phyloP scores from a whole-genome alignment of 2,113 vertebrate species.

The Martes martes region DNA sequence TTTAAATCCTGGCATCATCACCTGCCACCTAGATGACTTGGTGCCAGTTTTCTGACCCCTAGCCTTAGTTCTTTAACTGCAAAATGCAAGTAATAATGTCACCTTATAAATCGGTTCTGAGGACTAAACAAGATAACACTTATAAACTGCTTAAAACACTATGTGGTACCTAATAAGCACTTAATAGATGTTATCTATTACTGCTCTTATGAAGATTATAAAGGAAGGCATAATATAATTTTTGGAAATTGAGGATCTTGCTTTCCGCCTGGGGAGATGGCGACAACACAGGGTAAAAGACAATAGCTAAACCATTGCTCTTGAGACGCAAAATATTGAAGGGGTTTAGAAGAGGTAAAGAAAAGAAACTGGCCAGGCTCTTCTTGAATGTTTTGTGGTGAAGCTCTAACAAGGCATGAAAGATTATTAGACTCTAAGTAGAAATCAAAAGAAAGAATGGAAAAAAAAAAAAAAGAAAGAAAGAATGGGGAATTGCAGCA shows the following conservation, averaged over 20 bases:
- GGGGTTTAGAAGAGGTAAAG: not conserved
- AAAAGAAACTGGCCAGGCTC: not conserved
- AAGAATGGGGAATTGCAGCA: not conserved
- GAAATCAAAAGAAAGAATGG: not conserved
- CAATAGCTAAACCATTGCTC: not conserved
- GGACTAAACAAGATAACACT: not conserved
- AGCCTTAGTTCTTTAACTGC: not conserved
- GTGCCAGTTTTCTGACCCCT: not conserved
- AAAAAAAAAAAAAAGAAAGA: not conserved
- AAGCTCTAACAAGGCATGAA: not conserved
- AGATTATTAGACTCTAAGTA: not conserved
- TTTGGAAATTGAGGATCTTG: slow-evolving; percentile 34
- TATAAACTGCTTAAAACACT: not conserved
- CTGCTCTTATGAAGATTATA: not conserved
- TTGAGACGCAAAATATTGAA: not conserved
- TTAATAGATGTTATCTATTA: not conserved
- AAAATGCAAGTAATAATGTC: not conserved
- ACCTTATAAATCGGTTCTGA: not conserved
- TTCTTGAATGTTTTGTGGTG: not conserved
- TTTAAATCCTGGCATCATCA: not conserved
- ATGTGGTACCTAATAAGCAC: not conserved
- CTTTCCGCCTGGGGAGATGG: not conserved
- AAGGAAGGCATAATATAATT: not conserved
- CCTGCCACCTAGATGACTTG: not conserved
- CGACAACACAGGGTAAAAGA: not conserved